Base-by-base conservation (phyloP, 1,140 invertebrate species). In the Philotrypesis tridentata region DNA sequence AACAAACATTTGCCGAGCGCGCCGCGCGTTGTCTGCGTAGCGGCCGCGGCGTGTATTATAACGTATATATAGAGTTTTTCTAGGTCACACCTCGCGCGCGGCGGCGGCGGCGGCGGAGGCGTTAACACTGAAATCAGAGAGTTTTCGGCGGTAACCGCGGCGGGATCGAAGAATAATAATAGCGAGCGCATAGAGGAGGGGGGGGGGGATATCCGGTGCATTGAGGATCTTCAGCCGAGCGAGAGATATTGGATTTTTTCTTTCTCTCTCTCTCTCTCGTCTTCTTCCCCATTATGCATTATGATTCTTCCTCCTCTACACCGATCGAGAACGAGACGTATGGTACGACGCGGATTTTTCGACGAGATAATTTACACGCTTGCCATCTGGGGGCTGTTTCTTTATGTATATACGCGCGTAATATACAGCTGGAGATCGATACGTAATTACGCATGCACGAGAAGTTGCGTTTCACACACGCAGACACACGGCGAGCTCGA, bases 171-270 rank as follows among this genome's bases (percentile, higher is more conserved):
- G 29, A 31, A 31, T 83, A 83, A 81, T 80, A 80, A 80, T 76
- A 75, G 60, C 77, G 72, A 68, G 81, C 73, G 83, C 70, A 82
- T 82, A 82, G 85, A n/a, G n/a, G n/a, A n/a, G n/a, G n/a, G n/a
- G n/a, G n/a, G 37, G 71, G 73, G 82, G 87, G 80, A 87, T 87
- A 88, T 87, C 87, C 85, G 84, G 85, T 82, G 82, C 65, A 86
- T 90, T 90, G 82, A 86, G 23, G 23, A 29, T 81, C 84, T 17
- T 85, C 86, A 85, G 79, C 86, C 85, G 88, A 87, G 86, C 87
- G 86, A 86, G 84, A 89, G 86, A 87, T 87, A 87, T 89, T 86
- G 84, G 83, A 85, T 85, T 84, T 87, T 87, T 87, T 84, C 72
- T 71, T 81, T 81, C 60, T 37, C 33, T 74, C n/a, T n/a, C n/a